Evolutionary conservation across 2,888 invertebrate genomes (phyloP).

Genomic region (Steinernema hermaphroditum): DNA sequence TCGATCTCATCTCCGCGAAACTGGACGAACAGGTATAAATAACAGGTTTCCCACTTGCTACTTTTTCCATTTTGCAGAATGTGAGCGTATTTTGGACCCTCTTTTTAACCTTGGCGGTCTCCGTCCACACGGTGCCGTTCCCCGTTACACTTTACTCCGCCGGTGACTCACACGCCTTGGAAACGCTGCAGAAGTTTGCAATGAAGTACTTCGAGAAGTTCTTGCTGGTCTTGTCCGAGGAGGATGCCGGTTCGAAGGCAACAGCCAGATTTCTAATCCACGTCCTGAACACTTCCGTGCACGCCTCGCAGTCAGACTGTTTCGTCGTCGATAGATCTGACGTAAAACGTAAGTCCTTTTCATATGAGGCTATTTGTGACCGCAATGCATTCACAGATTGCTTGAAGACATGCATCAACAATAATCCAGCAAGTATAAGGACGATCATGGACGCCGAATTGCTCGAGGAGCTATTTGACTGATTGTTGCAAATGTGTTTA

Average conservation of each 20-base stretch:
- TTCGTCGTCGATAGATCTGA: background rate
- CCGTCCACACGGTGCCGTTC: background rate
- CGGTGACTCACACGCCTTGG: background rate
- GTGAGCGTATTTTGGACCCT: background rate
- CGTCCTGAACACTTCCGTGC: background rate
- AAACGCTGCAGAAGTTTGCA: background rate
- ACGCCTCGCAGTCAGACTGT: background rate
- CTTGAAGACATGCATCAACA: conserved; percentile 5
- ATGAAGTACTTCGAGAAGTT: conserved; percentile 7
- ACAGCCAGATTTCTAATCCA: background rate
- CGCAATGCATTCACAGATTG: background rate
- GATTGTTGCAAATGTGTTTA: background rate
- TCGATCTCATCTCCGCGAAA: conserved; percentile 15
- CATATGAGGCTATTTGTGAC: background rate
- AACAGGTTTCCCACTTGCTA: background rate
- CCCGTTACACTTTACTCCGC: background rate
- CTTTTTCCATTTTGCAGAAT: background rate
- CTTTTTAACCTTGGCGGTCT: background rate
- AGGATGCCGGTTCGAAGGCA: background rate
- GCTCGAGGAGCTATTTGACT: background rate
- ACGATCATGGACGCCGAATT: background rate
- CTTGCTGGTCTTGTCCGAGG: background rate
- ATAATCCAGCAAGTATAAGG: background rate
- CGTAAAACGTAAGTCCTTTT: background rate
- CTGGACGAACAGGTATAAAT: background rate